Conservation (phyloP, 1,140 invertebrate genomes). For the Cardiocondyla obscurior region DNA sequence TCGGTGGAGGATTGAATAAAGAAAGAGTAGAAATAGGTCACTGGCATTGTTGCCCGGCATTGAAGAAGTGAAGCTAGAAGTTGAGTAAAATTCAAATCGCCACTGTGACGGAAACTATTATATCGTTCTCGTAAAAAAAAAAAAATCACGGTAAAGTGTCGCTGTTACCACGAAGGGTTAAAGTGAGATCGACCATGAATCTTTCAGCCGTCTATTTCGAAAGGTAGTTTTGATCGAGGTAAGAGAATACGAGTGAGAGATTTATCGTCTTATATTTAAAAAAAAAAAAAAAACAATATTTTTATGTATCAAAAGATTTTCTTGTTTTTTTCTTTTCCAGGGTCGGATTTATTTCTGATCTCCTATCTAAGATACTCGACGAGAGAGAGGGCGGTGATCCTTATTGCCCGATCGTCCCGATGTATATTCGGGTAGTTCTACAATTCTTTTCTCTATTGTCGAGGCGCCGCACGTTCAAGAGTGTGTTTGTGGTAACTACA, state of each 20-base stretch:
- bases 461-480: background rate
- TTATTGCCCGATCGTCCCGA: background rate
- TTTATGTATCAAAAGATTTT: background rate
- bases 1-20: conserved; percentile 8
- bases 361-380: background rate
- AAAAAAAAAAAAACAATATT: background rate
- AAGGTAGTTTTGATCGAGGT: background rate
- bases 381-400: background rate
- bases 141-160: background rate
- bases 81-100: background rate
- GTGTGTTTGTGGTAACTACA: background rate
- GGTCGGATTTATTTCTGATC: background rate
- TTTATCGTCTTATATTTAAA: background rate
- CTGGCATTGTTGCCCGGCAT: background rate
- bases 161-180: background rate
- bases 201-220: background rate
- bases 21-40: background rate
- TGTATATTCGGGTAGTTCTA: background rate
- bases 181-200: background rate
- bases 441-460: background rate
- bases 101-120: background rate
- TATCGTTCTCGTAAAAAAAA: background rate
- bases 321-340: no score
- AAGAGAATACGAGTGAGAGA: background rate
- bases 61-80: background rate